phyloP scores from a whole-genome alignment of 2,797 vertebrate genomes.

The Pangasius sanitwongsei region DNA sequence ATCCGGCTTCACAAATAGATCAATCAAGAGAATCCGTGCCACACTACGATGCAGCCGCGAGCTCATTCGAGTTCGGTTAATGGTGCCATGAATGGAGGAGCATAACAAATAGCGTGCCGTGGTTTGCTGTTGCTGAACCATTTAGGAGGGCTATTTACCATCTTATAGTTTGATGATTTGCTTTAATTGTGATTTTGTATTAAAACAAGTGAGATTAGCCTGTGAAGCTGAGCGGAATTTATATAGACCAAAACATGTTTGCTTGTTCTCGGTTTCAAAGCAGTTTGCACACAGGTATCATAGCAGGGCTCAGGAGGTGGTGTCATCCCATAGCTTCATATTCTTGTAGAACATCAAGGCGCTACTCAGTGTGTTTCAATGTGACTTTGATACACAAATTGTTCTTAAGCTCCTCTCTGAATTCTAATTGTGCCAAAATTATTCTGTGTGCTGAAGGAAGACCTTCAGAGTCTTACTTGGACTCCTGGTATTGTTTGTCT shows the following conservation, averaged over 20 bases:
- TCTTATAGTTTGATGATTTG: slow-evolving; percentile 51
- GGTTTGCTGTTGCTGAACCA: slow-evolving; percentile 46
- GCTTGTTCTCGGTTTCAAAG: slow-evolving; percentile 16
- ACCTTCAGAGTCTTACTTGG: not conserved
- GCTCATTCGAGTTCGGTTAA: slow-evolving; percentile 54
- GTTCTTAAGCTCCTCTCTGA: not conserved
- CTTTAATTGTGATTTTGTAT: slow-evolving; percentile 55
- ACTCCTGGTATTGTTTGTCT: not conserved
- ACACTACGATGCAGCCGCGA: slow-evolving; percentile 48
- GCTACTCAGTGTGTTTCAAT: slow-evolving; percentile 37
- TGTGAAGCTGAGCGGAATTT: slow-evolving; percentile 41
- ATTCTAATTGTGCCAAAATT: not conserved
- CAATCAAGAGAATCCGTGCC: slow-evolving; percentile 54
- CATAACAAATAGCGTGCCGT: slow-evolving; percentile 45
- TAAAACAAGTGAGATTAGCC: slow-evolving; percentile 50
- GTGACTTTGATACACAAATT: slow-evolving; percentile 55
- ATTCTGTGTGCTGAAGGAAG: not conserved
- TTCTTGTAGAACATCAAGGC: slow-evolving; percentile 35
- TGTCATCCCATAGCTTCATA: slow-evolving; percentile 58
- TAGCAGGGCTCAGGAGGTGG: slow-evolving; percentile 50
- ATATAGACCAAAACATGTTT: slow-evolving; percentile 12
- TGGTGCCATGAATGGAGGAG: slow-evolving; percentile 45
- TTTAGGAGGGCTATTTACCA: slow-evolving; percentile 41
- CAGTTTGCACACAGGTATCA: slow-evolving; percentile 8
- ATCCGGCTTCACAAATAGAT: slow-evolving; percentile 56